Percentiles rank a stretch among this genome's conserved stretches.
Evolutionary conservation across 2,113 vertebrate genomes (phyloP).

Genomic region (Agelaius phoeniceus): DNA sequence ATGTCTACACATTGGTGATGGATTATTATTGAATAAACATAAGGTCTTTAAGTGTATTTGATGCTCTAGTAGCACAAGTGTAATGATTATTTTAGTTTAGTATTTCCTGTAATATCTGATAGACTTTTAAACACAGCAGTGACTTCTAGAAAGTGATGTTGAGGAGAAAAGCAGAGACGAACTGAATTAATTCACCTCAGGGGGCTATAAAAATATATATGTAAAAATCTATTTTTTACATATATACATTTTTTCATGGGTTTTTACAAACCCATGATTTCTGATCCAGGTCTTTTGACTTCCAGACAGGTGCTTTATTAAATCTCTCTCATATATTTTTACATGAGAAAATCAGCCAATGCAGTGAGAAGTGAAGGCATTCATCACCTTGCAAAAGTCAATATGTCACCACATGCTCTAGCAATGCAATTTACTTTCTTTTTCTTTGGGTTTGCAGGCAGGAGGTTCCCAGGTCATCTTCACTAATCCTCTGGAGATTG

Average conservation of each 20-base stretch:
- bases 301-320: neutral
- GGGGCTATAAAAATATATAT: neutral
- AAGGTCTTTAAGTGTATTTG: conserved; percentile 4
- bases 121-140: neutral
- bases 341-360: neutral
- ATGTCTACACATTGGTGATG: neutral
- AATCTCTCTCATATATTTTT: neutral
- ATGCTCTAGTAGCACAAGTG: neutral
- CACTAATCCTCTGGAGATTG: conserved; percentile 89
- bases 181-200: neutral
- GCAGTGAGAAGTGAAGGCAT: neutral
- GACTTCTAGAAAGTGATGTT: neutral
- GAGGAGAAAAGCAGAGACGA: neutral
- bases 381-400: neutral
- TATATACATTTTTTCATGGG: too few relatives aligned
- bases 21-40: conserved; percentile 52
- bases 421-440: neutral
- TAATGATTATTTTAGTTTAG: neutral
- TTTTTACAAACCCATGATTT: neutral
- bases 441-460: conserved; percentile 70
- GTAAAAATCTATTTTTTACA: neutral
- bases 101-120: neutral
- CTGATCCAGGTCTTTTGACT: neutral
- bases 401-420: neutral
- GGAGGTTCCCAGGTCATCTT: conserved; percentile 86